Conservation (phyloP, 2,888 invertebrate genomes). For the Tricholauxania praeusta region DNA sequence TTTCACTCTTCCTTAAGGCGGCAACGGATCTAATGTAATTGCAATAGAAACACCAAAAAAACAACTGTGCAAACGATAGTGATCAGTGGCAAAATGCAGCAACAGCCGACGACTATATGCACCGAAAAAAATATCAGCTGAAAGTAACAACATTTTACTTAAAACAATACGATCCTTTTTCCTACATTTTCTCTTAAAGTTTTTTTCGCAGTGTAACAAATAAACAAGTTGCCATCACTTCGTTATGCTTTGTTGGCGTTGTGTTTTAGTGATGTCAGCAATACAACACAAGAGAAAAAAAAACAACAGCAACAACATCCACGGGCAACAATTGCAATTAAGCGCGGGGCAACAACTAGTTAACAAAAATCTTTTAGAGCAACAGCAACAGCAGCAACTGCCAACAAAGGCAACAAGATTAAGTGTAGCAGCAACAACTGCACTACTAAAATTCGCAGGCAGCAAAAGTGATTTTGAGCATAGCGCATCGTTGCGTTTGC, state of each 20-base stretch:
- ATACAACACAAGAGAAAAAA: neutral
- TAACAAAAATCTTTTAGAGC: constrained; percentile 3
- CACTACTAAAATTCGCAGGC: neutral
- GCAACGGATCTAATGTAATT: constrained; percentile 3
- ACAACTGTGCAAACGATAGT: neutral
- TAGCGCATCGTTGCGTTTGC: constrained; percentile 17
- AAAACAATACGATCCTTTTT: too few relatives aligned
- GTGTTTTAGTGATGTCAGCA: constrained; percentile 19
- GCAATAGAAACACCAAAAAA: constrained; percentile 1
- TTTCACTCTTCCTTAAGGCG: constrained; percentile 11
- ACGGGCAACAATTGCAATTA: constrained; percentile 22
- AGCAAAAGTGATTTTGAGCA: constrained; percentile 12
- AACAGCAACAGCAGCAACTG: neutral
- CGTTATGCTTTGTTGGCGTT: constrained; percentile 25
- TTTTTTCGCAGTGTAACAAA: neutral
- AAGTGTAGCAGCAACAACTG: neutral
- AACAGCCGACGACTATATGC: neutral
- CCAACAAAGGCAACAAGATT: neutral
- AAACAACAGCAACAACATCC: constrained; percentile 8
- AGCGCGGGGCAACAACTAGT: constrained; percentile 10
- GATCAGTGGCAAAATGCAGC: constrained; percentile 2
- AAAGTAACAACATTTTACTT: too few relatives aligned
- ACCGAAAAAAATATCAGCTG: too few relatives aligned
- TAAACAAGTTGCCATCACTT: constrained; percentile 6
- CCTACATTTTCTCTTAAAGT: too few relatives aligned